Evolutionary conservation across 2,113 vertebrate species (phyloP).

Genomic region (Cavia porcellus): DNA sequence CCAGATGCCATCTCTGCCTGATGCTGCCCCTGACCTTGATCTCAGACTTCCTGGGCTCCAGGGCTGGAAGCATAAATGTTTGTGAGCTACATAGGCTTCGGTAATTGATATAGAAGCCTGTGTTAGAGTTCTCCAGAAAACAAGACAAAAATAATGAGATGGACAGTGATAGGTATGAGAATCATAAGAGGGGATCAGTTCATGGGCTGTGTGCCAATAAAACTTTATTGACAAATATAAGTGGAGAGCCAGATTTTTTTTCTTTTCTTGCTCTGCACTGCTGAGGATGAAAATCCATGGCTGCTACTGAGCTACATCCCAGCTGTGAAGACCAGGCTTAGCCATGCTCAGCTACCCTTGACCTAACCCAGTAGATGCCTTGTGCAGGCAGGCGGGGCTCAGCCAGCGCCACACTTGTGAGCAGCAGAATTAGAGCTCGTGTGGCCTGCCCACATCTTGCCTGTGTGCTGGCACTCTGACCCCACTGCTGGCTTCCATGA

Average conservation of each 20-base stretch:
- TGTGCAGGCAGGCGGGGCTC: neutral
- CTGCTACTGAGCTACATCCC: too few relatives aligned
- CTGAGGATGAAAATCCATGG: neutral
- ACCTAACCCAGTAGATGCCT: neutral
- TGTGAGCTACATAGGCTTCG: neutral
- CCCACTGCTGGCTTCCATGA: neutral
- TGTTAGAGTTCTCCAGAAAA: neutral
- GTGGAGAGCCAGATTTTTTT: neutral
- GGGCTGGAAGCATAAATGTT: neutral
- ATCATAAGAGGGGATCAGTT: neutral
- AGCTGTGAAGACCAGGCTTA: too few relatives aligned
- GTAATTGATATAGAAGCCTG: neutral
- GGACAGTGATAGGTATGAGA: neutral
- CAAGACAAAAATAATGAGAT: neutral
- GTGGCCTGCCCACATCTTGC: neutral
- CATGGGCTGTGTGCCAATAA: neutral
- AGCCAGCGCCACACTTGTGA: neutral
- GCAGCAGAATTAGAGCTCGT: neutral
- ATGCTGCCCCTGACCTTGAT: neutral
- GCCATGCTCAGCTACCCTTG: neutral
- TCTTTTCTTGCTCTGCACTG: neutral
- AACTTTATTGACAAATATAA: slow-evolving; percentile 12
- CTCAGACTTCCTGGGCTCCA: neutral
- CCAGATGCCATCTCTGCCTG: neutral
- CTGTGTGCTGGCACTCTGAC: neutral